phyloP scores from a whole-genome alignment of 2,113 vertebrate genomes.

The Callopanchax toddi region DNA sequence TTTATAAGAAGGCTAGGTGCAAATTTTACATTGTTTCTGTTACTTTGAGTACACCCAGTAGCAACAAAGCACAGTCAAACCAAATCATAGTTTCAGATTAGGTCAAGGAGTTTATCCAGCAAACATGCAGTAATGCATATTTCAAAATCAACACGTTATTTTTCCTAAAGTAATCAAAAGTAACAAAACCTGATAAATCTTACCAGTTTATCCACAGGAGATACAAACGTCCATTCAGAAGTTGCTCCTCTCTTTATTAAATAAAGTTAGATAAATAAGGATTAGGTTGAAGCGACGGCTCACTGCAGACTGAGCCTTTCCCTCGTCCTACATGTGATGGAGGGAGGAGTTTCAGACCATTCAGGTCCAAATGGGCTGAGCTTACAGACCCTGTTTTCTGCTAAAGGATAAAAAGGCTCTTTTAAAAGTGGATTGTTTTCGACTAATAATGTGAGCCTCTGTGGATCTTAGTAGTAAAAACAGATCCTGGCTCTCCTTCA shows the following conservation, averaged over 20 bases:
- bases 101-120: neutral
- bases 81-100: too few species aligned
- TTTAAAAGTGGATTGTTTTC: constrained; percentile 37
- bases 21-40: too few species aligned
- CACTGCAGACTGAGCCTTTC: constrained; percentile 32
- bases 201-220: constrained; percentile 48
- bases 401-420: constrained; percentile 30
- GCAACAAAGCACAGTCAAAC: neutral
- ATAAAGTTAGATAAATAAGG: constrained; percentile 16
- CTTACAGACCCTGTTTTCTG: constrained; percentile 57
- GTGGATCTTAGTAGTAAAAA: constrained; percentile 41
- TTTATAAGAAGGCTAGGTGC: too few species aligned
- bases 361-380: constrained; percentile 17
- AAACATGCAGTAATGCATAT: neutral
- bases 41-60: too few species aligned
- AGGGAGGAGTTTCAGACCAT: constrained; percentile 62
- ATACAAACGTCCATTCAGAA: constrained; percentile 49
- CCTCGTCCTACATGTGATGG: constrained; percentile 60
- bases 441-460: constrained; percentile 39
- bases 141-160: neutral
- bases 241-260: constrained; percentile 2
- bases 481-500: constrained; percentile 8
- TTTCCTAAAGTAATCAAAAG: too few species aligned
- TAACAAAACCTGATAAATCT: constrained; percentile 8
- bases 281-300: constrained; percentile 25